phyloP scores from a whole-genome alignment of 2,888 invertebrate species.

The Frankliniella fusca region DNA sequence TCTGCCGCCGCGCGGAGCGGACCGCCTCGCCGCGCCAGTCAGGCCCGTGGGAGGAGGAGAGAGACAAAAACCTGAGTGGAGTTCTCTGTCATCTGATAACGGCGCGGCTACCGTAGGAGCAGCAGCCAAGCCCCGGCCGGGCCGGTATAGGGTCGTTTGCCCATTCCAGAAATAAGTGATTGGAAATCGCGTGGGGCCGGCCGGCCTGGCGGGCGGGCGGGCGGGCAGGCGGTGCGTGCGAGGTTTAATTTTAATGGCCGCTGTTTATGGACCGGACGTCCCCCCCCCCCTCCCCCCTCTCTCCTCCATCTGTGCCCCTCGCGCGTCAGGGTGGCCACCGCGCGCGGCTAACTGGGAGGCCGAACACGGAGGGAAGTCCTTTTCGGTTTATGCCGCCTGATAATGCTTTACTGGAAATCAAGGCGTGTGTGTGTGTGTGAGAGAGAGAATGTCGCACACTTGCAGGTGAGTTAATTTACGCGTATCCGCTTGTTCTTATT shows the following conservation, averaged over 20 bases:
- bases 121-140: not conserved
- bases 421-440: not conserved
- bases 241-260: constrained; percentile 1
- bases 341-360: not conserved
- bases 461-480: too few relatives aligned
- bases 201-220: not conserved
- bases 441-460: too few relatives aligned
- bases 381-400: not conserved
- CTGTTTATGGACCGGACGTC: not conserved
- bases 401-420: not conserved
- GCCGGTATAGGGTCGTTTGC: not conserved
- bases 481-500: too few relatives aligned
- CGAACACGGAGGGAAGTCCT: not conserved
- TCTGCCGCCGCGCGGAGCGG: too few relatives aligned
- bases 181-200: not conserved
- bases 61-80: constrained; percentile 6
- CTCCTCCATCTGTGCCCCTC: not conserved
- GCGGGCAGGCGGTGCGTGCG: not conserved
- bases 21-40: too few relatives aligned
- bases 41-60: not conserved
- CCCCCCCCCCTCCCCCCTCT: not conserved
- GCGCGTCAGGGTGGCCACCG: not conserved
- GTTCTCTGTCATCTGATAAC: constrained; percentile 22
- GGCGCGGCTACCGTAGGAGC: not conserved
- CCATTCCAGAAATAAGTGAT: constrained; percentile 20